Base-by-base conservation (phyloP, 1,140 invertebrate genomes). In the Triops cancriformis region DNA sequence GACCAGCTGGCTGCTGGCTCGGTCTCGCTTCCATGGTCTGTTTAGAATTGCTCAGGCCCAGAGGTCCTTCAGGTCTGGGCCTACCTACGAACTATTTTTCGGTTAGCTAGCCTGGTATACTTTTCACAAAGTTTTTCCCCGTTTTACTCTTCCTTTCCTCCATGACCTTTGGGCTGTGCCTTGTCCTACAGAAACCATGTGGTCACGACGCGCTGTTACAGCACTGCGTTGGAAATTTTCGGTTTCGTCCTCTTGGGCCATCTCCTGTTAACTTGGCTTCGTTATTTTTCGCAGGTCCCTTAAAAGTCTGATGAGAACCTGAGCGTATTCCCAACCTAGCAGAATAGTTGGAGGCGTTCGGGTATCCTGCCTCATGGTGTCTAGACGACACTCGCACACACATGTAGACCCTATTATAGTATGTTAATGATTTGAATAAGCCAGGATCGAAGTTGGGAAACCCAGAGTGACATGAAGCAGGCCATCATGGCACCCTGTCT, bases 111-210 rank as follows among this genome's bases (percentile, higher is more conserved):
- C 51, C 23, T 37, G 31, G 51, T 64, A n/a, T n/a, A 64, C 51
- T 64, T 64, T 64, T 64, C 31, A 23, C 51, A n/a, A 23, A 5
- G 51, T 18, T 64, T 45, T 45, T 64, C 51, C 51, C 6, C 51
- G 18, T 64, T 64, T 64, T 64, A 64, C 51, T 64, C 51, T 64
- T 64, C 51, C 51, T 64, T 64, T 64, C 51, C 51, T 64, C 51
- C 14, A 64, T n/a, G n/a, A 64, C n/a, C n/a, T 64, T 64, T 64
- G 2, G 10, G 51, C 51, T 64, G 1, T 14, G 14, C 18, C 51
- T 64, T 23, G 51, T 23, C 51, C 3, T 64, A 64, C 51, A 64
- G 51, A 64, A 64, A 64, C 51, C 51, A 64, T 64, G 51, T 64
- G 51, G 51, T 64, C 51, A 64, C 51, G 51, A 23, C 23, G 51